phyloP scores from a whole-genome alignment of 2,113 vertebrate species.

The Triplophysa rosa region DNA sequence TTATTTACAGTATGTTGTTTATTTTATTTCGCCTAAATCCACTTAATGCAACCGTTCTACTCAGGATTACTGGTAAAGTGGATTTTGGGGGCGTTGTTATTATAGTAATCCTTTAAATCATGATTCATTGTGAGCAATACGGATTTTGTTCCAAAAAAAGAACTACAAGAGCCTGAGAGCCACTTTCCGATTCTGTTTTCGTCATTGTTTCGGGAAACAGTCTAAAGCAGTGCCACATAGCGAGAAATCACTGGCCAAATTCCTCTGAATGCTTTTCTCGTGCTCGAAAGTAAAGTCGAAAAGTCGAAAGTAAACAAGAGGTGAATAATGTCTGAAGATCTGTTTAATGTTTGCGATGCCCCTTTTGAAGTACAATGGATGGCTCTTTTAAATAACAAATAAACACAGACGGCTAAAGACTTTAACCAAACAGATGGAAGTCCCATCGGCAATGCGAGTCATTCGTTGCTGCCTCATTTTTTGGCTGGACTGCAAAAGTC shows the following conservation, averaged over 20 bases:
- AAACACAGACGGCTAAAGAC: background rate
- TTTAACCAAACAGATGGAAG: background rate
- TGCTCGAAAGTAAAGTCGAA: too few relatives aligned
- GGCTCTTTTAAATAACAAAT: background rate
- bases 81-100: background rate
- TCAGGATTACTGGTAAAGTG: slow-evolving; percentile 33
- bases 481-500: background rate
- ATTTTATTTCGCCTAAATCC: slow-evolving; percentile 14
- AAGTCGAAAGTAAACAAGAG: background rate
- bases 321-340: background rate
- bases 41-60: slow-evolving; percentile 22
- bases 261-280: background rate
- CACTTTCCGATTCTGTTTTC: background rate
- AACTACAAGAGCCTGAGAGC: background rate
- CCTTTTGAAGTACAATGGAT: background rate
- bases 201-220: background rate
- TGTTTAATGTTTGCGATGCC: background rate
- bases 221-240: slow-evolving; percentile 7
- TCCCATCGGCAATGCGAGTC: background rate
- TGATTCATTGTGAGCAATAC: background rate
- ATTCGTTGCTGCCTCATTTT: slow-evolving; percentile 8
- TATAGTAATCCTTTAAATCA: slow-evolving; percentile 21
- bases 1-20: slow-evolving; percentile 4
- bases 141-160: background rate
- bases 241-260: background rate